Base-by-base conservation (phyloP, 2,113 vertebrate species). In the Ia io region DNA sequence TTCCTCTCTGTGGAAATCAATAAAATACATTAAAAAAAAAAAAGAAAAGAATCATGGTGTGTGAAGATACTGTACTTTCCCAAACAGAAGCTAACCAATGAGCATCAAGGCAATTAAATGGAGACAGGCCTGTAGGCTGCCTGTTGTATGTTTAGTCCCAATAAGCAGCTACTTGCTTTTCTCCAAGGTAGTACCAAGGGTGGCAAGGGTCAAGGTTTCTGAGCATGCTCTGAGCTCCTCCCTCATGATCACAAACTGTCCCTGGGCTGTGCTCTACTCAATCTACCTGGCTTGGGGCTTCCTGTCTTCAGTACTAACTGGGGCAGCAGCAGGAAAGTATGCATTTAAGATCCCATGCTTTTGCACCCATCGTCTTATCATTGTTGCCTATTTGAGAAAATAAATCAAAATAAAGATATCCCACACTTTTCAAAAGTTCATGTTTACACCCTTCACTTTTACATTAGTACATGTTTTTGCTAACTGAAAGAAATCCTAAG, bases 161-260 rank as follows among this genome's bases (percentile, higher is more conserved):
- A 96, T 37, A 93, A 87, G 76, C 71, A 96, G 88, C 69, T 95
- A 44, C 93, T 91, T 79, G 80, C 65, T 84, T 71, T 76, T 59
- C 84, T 92, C 37, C 23, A 79, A 93, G n/a, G 28, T 70, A 84
- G 76, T 14, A 79, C 71, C 13, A 78, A 51, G 70, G 20, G 32
- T 61, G 44, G 61, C 92, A 92, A 77, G 69, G 35, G 44, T 59
- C 70, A 89, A 49, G 35, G 40, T 71, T 88, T 86, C 35, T 42
- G 40, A 95, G 53, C 90, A 77, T 35, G 73, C 47, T 70, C 79
- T 32, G 6, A 86, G 74, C 56, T 73, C n/a, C 35, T 87, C 28
- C 44, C 49, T 47, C 11, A 65, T 3, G 9, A 87, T 40, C 17
- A 17, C 73, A 83, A 74, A 59, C 44, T 61, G 49, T 84, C 65